Percentiles rank a stretch among this genome's conserved stretches.
Evolutionary conservation across 2,888 invertebrate genomes (phyloP).

Genomic region (Theodoxus fluviatilis): DNA sequence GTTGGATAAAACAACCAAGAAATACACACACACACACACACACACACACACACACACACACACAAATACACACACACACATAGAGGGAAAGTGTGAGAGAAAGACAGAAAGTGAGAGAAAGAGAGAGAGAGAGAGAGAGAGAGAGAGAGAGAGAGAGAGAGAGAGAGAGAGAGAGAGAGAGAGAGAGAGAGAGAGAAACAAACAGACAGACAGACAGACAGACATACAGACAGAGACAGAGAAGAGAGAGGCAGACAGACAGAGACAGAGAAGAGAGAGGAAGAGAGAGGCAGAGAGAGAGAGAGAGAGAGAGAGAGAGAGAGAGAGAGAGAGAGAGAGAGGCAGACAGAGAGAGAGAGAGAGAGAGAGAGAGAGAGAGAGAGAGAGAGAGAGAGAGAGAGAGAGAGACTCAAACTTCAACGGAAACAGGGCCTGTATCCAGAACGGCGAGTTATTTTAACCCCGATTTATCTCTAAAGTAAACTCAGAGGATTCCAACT

Average conservation of each 20-base stretch:
- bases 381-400: no score
- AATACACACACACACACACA: neutral
- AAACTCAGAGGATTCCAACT: no score
- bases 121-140: conserved; percentile 8
- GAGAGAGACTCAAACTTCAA: no score
- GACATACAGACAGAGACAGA: conserved; percentile 21
- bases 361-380: no score
- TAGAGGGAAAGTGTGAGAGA: neutral
- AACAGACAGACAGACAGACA: no score
- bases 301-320: neutral
- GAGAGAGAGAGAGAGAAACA: neutral
- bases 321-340: neutral
- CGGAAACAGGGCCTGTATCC: no score
- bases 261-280: conserved; percentile 2
- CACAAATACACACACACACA: neutral
- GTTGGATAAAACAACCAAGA: neutral
- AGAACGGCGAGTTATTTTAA: no score
- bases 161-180: conserved; percentile 12
- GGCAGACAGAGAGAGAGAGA: neutral
- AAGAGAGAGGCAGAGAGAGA: neutral
- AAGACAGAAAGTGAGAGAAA: neutral
- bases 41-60: neutral
- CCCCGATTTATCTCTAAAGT: no score
- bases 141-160: conserved; percentile 5
- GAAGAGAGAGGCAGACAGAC: conserved; percentile 10